Evolutionary conservation across 1,140 invertebrate genomes (phyloP).

Genomic region (Diabrotica undecimpunctata): DNA sequence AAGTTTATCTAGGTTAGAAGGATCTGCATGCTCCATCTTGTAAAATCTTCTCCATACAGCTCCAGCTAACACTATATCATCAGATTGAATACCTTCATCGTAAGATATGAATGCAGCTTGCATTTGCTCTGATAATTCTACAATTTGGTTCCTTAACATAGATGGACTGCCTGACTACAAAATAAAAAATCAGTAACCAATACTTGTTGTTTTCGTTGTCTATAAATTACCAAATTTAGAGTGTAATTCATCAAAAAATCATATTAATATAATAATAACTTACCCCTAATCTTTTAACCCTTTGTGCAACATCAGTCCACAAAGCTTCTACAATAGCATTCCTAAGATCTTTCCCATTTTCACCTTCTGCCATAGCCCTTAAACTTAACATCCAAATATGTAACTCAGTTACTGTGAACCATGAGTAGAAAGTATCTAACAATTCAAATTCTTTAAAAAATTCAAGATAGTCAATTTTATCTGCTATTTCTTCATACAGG

Average conservation of each 20-base stretch:
- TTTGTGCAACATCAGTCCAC: constrained; percentile 74
- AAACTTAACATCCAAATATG: constrained; percentile 80
- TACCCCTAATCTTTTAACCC: constrained; percentile 68
- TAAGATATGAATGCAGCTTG: constrained; percentile 80
- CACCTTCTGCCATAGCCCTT: constrained; percentile 72
- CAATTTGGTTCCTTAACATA: constrained; percentile 55
- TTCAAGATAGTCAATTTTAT: constrained; percentile 57
- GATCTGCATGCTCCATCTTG: constrained; percentile 56
- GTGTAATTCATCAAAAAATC: not conserved
- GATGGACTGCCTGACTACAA: constrained; percentile 56
- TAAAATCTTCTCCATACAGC: constrained; percentile 84
- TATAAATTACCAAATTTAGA: too few relatives aligned
- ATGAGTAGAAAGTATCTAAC: constrained; percentile 76
- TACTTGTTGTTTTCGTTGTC: too few relatives aligned
- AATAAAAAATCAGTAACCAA: constrained; percentile 6
- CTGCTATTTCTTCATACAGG: constrained; percentile 61
- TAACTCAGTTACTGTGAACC: constrained; percentile 79
- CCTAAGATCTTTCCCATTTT: constrained; percentile 66
- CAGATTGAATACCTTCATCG: constrained; percentile 75
- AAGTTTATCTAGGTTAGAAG: constrained; percentile 61
- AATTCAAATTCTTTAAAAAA: constrained; percentile 66
- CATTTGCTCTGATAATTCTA: constrained; percentile 69
- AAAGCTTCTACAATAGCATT: constrained; percentile 72
- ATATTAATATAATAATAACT: not conserved
- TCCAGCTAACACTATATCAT: constrained; percentile 70